Conservation (phyloP, 2,797 vertebrate species). For the Melanotaenia parkinsoni region DNA sequence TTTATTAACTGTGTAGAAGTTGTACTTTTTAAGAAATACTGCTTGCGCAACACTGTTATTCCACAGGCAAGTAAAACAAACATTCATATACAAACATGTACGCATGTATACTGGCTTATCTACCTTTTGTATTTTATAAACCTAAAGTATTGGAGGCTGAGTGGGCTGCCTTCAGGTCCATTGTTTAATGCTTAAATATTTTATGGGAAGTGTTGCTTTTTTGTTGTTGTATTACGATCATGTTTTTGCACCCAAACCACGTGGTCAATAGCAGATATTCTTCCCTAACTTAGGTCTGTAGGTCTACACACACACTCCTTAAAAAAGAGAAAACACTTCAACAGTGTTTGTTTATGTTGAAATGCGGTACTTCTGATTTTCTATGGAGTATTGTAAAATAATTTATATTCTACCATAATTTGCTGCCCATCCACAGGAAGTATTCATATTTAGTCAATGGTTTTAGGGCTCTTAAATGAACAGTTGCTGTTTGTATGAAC, state of each 20-base stretch:
- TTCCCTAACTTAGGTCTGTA: slow-evolving; percentile 61
- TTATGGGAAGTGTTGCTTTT: slow-evolving; percentile 81
- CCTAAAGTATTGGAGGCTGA: slow-evolving; percentile 78
- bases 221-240: slow-evolving; percentile 67
- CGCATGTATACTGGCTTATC: slow-evolving; percentile 77
- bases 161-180: slow-evolving; percentile 71
- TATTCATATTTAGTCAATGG: slow-evolving; percentile 78
- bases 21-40: slow-evolving; percentile 75
- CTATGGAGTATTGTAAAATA: slow-evolving; percentile 76
- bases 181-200: slow-evolving; percentile 77
- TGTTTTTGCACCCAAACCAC: slow-evolving; percentile 67
- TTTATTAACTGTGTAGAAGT: slow-evolving; percentile 76
- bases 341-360: slow-evolving; percentile 68
- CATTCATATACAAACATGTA: slow-evolving; percentile 73
- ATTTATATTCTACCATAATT: slow-evolving; percentile 79
- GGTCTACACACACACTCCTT: slow-evolving; percentile 54
- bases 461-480: slow-evolving; percentile 82
- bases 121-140: slow-evolving; percentile 79
- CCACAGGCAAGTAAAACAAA: slow-evolving; percentile 72
- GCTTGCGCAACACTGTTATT: slow-evolving; percentile 78
- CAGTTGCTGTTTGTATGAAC: slow-evolving; percentile 83
- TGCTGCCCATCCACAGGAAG: slow-evolving; percentile 74
- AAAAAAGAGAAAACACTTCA: slow-evolving; percentile 40
- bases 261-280: slow-evolving; percentile 60
- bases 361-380: slow-evolving; percentile 79